Evolutionary conservation across 2,113 vertebrate species (phyloP), one percentile per base, ranked within the genome.

Genomic region (Atractosteus spatula): DNA sequence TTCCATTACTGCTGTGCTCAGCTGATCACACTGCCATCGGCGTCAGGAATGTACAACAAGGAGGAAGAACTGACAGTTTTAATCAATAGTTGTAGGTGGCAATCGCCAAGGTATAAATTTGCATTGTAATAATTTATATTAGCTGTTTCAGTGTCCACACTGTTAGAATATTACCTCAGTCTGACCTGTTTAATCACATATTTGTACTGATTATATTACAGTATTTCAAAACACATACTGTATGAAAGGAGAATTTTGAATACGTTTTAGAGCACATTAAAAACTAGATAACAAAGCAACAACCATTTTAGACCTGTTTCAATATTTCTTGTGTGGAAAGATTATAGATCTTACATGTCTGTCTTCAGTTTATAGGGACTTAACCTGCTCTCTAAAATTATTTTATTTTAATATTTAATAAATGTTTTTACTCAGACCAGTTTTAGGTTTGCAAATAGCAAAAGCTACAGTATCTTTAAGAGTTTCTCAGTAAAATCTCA

Each of bases 41-140:
- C 68, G 55, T 56, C 17, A 71, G 51, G 8, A 56, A 29, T 45
- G 56, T 43, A 44, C 47, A 64, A 56, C 56, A 70, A 12, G 54
- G 6, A 59, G 55, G 62, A 44, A 56, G 61, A 47, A 70, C 68
- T 75, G 73, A 75, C 68, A 64, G 70, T 71, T 17, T 54, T 61
- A 71, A 75, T 75, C 73, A 61, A 71, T 71, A 75, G 42, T 16
- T 56, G 62, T 44, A 75, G 62, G 41, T 64, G 8, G 62, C 41
- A 62, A 29, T 57, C 17, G 41, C 42, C 11, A 54, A 57, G n/a
- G 67, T 65, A 66, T 71, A 59, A 74, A 74, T 74, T 69, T 74
- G 72, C 72, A 74, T 69, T 41, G 66, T 56, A 59, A 74, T 69
- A 64, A 55, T 44, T 16, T 64, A 55, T 12, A 59, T 44, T 56